These are phyloP conservation scores for Lacerta bilineata DNA, from an alignment of 2,797 vertebrate species.

Conservation along the genomic window DNA sequence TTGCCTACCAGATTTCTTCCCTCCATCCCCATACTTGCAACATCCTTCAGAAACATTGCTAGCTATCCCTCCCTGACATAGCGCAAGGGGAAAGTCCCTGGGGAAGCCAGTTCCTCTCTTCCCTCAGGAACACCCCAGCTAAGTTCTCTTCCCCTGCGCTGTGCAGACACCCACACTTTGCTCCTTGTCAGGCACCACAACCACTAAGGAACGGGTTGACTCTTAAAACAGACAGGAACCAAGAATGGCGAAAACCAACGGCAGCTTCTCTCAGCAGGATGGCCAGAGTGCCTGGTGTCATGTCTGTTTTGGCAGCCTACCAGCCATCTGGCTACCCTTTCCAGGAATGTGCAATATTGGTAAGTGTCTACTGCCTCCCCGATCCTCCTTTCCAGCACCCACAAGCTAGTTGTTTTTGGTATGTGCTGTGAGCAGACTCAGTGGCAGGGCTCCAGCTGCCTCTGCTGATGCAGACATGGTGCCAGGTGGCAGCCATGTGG, in stretches of 20 bases:
- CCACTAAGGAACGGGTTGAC: not conserved
- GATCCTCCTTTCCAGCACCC: not conserved
- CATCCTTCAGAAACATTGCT: not conserved
- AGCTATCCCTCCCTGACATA: not conserved
- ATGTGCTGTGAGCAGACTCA: not conserved
- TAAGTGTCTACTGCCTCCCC: not conserved
- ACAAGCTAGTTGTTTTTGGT: not conserved
- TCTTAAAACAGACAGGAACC: not conserved
- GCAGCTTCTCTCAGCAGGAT: not conserved
- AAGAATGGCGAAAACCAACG: not conserved
- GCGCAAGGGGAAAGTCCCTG: not conserved
- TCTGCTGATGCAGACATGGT: too few relatives aligned
- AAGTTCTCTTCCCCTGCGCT: not conserved
- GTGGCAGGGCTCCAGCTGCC: too few relatives aligned
- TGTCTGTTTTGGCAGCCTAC: not conserved
- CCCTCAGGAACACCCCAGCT: not conserved
- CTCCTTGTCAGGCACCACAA: not conserved
- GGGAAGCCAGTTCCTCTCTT: not conserved
- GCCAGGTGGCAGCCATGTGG: not conserved
- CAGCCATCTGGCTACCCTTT: constrained; percentile 3
- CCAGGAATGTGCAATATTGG: not conserved
- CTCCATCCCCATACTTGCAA: not conserved
- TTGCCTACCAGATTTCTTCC: not conserved
- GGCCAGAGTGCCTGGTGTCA: not conserved
- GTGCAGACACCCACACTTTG: not conserved